Conservation (phyloP, 2,888 invertebrate genomes). For the Horisme vitalbata region DNA sequence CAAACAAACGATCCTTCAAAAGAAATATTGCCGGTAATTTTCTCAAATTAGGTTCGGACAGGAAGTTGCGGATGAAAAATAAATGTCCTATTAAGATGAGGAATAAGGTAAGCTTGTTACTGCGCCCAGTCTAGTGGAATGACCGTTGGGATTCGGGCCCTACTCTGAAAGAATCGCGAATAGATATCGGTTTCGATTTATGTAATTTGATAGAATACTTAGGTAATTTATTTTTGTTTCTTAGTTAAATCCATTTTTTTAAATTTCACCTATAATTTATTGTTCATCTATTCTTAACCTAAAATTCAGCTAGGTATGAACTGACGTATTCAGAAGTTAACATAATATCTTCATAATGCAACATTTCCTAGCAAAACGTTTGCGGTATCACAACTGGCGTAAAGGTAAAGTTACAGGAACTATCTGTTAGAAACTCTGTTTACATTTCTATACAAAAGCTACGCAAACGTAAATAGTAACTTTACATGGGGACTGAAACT, state of each 20-base stretch:
- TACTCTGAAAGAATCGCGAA: conserved; percentile 2
- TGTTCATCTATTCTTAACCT: too few relatives aligned
- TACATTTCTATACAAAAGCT: conserved; percentile 11
- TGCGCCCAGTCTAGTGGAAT: conserved; percentile 17
- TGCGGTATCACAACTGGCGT: not conserved
- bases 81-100: conserved; percentile 23
- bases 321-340: too few relatives aligned
- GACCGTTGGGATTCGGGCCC: conserved; percentile 8
- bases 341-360: too few relatives aligned
- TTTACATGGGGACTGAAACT: conserved; percentile 14
- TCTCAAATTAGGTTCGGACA: conserved; percentile 8
- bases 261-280: too few relatives aligned
- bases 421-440: conserved; percentile 5
- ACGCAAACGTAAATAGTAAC: conserved; percentile 8
- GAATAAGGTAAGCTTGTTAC: conserved; percentile 26
- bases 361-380: too few relatives aligned
- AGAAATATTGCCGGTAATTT: conserved; percentile 12
- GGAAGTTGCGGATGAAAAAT: conserved; percentile 21
- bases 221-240: too few relatives aligned
- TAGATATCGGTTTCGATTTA: not conserved
- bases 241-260: too few relatives aligned
- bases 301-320: too few relatives aligned
- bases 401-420: conserved; percentile 4
- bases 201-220: too few relatives aligned
- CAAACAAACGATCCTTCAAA: conserved; percentile 1